Conservation (phyloP, 2,797 vertebrate species). For the Brachyrhaphis roseni region DNA sequence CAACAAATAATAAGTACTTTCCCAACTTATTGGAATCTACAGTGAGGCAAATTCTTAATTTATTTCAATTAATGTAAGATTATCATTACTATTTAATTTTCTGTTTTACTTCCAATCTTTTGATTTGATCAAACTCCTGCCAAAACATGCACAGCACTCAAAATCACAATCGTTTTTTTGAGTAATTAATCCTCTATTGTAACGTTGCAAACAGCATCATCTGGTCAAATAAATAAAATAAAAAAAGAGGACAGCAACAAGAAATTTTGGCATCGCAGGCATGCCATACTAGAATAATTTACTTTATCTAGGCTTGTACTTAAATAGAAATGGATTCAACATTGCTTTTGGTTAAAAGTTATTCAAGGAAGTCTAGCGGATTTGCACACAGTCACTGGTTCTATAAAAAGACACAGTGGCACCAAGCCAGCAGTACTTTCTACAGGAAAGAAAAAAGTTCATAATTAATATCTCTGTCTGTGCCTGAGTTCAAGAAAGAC, state of each 20-base stretch:
- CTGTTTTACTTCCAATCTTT: neutral
- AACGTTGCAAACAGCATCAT: neutral
- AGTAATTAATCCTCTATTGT: neutral
- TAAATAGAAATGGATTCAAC: neutral
- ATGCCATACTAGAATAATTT: neutral
- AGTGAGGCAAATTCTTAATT: neutral
- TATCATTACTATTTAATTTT: neutral
- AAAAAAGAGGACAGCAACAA: neutral
- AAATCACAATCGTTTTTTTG: neutral
- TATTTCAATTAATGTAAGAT: neutral
- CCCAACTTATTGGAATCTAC: neutral
- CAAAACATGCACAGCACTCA: too few relatives aligned
- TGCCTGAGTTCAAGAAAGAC: neutral
- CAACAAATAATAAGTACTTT: neutral
- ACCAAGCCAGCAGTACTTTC: neutral
- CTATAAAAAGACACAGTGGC: neutral
- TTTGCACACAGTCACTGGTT: neutral
- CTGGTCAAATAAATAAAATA: neutral
- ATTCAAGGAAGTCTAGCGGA: neutral
- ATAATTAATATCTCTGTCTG: neutral
- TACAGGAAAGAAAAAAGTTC: neutral
- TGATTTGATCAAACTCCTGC: too few relatives aligned
- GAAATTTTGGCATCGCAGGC: neutral
- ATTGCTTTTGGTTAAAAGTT: neutral
- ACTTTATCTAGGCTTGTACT: neutral